These are phyloP conservation scores for Paracentrotus lividus DNA, from an alignment of 53 echinoderm and acorn worm species.

Conservation along the genomic window DNA sequence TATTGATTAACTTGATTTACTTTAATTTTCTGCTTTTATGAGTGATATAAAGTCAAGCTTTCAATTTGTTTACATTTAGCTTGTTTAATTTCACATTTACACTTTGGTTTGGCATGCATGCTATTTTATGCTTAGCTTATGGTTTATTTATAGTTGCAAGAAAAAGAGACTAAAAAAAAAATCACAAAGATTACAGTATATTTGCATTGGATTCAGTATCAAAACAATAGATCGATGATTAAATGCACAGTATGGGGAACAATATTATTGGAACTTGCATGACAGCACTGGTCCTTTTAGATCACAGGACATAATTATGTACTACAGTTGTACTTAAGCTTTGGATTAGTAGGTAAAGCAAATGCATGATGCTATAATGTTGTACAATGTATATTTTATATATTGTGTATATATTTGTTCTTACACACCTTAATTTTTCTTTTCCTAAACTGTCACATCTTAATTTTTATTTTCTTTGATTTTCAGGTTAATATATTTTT, in stretches of 20 bases:
- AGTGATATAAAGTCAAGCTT: not conserved
- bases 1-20: not conserved
- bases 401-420: not conserved
- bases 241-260: slow-evolving; percentile 14
- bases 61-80: not conserved
- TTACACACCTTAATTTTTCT: not conserved
- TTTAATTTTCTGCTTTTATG: not conserved
- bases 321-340: not conserved
- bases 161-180: no score
- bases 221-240: not conserved
- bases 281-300: not conserved
- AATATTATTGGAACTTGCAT: not conserved
- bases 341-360: not conserved
- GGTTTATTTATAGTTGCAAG: no score
- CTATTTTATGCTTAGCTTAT: not conserved
- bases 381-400: not conserved
- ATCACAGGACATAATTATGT: not conserved
- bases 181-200: not conserved
- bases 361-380: not conserved
- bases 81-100: not conserved
- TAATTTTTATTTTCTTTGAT: not conserved
- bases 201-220: no score
- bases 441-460: not conserved
- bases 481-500: not conserved
- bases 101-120: slow-evolving; percentile 13